Percentiles rank a stretch among this genome's conserved stretches.
Conservation (phyloP, 37 sponge, comb jelly and placozoan species). For the Corticium candelabrum region DNA sequence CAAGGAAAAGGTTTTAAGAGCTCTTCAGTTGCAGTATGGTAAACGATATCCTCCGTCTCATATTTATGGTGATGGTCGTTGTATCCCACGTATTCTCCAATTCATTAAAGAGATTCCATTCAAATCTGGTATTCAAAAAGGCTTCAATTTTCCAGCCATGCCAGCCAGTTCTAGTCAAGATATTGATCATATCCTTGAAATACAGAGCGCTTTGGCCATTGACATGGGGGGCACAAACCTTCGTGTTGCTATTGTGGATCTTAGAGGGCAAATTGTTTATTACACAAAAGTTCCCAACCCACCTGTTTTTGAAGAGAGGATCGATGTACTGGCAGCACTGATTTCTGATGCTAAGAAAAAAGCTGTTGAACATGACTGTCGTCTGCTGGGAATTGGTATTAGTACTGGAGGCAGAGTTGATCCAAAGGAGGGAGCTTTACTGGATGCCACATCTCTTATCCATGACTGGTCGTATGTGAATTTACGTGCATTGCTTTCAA, state of each 20-base stretch:
- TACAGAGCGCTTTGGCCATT: not conserved
- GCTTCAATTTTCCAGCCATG: not conserved
- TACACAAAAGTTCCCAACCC: not conserved
- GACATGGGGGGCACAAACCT: not conserved
- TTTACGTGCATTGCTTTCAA: not conserved
- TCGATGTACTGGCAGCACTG: not conserved
- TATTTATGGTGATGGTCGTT: not conserved
- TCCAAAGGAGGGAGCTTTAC: not conserved
- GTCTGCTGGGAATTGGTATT: not conserved
- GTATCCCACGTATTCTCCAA: not conserved
- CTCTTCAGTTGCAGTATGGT: not conserved
- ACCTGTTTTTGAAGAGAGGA: not conserved
- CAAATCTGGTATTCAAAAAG: not conserved
- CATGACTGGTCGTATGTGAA: not conserved
- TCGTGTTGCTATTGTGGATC: not conserved
- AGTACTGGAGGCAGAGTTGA: not conserved
- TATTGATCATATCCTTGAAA: not conserved
- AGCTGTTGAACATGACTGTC: not conserved
- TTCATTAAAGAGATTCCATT: not conserved
- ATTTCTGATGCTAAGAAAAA: not conserved
- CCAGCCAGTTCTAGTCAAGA: not conserved
- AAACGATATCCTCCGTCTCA: not conserved
- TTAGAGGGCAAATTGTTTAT: not conserved
- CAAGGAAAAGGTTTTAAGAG: not conserved
- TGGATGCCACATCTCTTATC: not conserved